Evolutionary conservation across 2,888 invertebrate genomes (phyloP).

Genomic region (Tricholauxania praeusta): DNA sequence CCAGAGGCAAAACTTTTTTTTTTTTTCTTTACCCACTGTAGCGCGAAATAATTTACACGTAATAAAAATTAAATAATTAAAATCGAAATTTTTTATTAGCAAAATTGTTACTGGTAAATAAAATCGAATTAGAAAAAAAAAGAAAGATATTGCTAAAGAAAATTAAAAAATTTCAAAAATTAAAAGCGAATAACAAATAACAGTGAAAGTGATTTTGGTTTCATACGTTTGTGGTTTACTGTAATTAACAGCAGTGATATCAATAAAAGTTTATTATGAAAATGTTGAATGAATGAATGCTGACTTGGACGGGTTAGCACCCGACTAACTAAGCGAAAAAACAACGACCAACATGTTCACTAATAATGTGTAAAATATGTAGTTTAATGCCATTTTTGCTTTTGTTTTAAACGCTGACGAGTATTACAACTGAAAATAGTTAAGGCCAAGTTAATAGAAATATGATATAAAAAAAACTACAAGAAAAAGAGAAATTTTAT

Average conservation of each 20-base stretch:
- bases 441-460: constrained; percentile 18
- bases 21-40: background rate
- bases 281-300: background rate
- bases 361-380: no score
- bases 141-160: background rate
- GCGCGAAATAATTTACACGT: background rate
- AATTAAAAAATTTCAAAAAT: background rate
- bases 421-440: background rate
- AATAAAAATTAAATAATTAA: no score
- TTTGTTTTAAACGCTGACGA: background rate
- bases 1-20: background rate
- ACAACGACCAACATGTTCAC: constrained; percentile 1
- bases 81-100: background rate
- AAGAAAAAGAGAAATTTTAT: constrained; percentile 19
- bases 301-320: background rate
- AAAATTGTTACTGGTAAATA: constrained; percentile 2
- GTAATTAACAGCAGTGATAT: background rate
- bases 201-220: constrained; percentile 16
- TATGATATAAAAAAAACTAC: background rate
- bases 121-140: constrained; percentile 1
- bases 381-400: background rate
- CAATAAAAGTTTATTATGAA: background rate
- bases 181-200: constrained; percentile 1
- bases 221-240: background rate
- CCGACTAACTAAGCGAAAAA: background rate